A percentile compares a stretch with the other conserved stretches of the same genome.
These are phyloP conservation scores for Dascillus cervinus DNA, from an alignment of 2,888 invertebrate genomes.

Conservation along the genomic window DNA sequence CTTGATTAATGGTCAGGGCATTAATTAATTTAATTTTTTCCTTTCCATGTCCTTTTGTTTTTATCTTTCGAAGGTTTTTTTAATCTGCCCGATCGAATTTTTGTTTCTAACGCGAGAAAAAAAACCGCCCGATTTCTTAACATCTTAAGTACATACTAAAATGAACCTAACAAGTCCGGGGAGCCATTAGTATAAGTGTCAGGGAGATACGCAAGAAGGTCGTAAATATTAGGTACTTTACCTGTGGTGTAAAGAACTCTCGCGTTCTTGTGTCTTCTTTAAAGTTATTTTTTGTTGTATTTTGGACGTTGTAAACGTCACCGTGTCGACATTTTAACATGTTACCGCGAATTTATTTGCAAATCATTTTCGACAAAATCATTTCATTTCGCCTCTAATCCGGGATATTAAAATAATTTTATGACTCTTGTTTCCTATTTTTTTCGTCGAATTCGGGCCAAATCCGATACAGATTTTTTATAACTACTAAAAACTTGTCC, in stretches of 20 bases:
- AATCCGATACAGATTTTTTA: too few relatives aligned
- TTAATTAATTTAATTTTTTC: constrained; percentile 13
- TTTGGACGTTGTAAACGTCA: not conserved
- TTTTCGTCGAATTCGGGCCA: too few relatives aligned
- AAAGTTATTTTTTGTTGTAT: not conserved
- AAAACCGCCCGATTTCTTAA: not conserved
- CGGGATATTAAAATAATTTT: too few relatives aligned
- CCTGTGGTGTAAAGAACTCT: not conserved
- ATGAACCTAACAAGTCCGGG: not conserved
- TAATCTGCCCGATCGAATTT: too few relatives aligned
- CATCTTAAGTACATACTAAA: not conserved
- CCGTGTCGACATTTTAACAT: not conserved
- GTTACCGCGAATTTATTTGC: not conserved
- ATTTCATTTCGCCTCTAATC: too few relatives aligned
- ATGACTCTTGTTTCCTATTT: too few relatives aligned
- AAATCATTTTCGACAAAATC: not conserved
- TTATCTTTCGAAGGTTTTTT: too few relatives aligned
- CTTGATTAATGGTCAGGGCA: constrained; percentile 13
- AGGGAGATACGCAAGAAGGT: not conserved
- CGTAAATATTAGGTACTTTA: not conserved
- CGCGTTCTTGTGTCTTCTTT: not conserved
- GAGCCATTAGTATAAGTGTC: not conserved
- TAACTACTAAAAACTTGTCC: too few relatives aligned
- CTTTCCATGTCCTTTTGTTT: too few relatives aligned
- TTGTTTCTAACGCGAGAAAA: too few relatives aligned